Evolutionary conservation across 2,113 vertebrate species (phyloP).

Genomic region (Climacteris rufus): DNA sequence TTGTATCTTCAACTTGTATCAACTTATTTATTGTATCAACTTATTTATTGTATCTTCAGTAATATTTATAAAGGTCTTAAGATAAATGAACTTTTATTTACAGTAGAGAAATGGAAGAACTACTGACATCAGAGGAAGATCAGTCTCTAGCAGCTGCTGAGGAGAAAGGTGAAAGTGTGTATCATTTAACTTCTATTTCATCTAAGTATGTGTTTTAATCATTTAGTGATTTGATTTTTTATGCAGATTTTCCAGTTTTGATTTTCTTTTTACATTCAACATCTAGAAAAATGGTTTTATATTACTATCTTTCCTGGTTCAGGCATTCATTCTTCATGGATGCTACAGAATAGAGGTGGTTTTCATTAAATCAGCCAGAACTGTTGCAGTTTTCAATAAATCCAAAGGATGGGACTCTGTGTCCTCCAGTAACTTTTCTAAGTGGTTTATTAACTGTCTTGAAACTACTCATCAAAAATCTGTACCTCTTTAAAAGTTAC

Average conservation of each 20-base stretch:
- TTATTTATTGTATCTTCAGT: too few relatives aligned
- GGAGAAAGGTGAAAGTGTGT: constrained; percentile 62
- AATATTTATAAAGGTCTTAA: not conserved
- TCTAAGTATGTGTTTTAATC: not conserved
- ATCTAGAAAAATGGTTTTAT: not conserved
- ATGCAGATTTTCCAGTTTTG: not conserved
- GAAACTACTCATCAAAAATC: not conserved
- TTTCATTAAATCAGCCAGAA: not conserved
- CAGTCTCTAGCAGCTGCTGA: constrained; percentile 15
- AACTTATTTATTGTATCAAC: too few relatives aligned
- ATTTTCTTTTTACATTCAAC: not conserved
- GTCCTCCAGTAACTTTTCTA: not conserved
- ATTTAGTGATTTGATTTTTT: not conserved
- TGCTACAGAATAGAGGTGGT: not conserved
- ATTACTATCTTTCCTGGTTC: not conserved
- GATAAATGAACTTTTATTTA: constrained; percentile 43
- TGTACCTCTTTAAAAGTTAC: not conserved
- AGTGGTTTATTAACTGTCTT: not conserved
- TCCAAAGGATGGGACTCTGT: not conserved
- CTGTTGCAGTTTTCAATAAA: not conserved
- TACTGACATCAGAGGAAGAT: constrained; percentile 40
- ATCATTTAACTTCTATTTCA: not conserved
- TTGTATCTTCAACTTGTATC: not conserved
- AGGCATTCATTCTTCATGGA: not conserved
- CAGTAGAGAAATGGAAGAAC: constrained; percentile 67